Evolutionary conservation across 2,113 vertebrate genomes (phyloP).

Genomic region (Oceanodroma tethys): DNA sequence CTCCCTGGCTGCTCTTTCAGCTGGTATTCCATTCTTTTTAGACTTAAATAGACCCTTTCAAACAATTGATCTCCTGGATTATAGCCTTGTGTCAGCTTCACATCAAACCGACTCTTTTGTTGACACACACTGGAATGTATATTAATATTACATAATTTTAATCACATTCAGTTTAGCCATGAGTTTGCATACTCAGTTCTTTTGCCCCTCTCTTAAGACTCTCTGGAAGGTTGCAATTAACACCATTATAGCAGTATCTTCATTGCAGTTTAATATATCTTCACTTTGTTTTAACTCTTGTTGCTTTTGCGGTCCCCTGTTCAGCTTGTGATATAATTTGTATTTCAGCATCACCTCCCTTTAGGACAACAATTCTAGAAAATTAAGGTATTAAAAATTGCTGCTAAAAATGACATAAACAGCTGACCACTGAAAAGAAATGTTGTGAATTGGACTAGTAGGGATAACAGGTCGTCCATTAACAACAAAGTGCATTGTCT

Average conservation of each 20-base stretch:
- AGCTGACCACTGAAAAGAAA: not conserved
- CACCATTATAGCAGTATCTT: not conserved
- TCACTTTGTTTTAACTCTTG: not conserved
- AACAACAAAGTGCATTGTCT: not conserved
- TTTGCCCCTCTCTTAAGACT: not conserved
- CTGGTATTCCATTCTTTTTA: not conserved
- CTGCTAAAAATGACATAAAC: not conserved
- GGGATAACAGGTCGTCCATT: not conserved
- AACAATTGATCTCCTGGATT: not conserved
- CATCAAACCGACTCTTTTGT: not conserved
- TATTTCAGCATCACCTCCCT: not conserved
- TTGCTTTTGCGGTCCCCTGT: not conserved
- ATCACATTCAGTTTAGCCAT: not conserved
- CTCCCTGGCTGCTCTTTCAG: not conserved
- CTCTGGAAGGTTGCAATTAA: not conserved
- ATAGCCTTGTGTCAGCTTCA: not conserved
- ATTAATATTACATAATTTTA: not conserved
- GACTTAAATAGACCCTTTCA: not conserved
- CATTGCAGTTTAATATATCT: not conserved
- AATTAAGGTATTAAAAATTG: not conserved
- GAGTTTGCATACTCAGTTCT: not conserved
- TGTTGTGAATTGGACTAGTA: not conserved
- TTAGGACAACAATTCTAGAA: not conserved
- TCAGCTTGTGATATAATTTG: not conserved
- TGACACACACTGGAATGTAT: not conserved